Conservation (phyloP, 2,888 invertebrate genomes). For the Oligia latruncula region DNA sequence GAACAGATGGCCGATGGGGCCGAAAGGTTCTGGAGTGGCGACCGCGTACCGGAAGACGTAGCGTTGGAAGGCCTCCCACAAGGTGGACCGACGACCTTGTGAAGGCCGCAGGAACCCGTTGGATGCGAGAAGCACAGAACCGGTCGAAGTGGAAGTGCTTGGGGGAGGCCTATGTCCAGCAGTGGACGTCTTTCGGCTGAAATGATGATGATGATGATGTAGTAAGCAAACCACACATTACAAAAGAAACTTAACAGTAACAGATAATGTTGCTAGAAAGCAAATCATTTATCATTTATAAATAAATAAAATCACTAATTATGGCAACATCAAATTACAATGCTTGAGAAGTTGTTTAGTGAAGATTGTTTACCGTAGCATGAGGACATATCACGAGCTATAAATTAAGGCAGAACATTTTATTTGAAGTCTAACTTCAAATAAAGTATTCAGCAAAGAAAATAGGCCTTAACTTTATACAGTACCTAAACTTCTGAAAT, state of each 20-base stretch:
- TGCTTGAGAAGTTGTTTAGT: neutral
- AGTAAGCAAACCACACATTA: neutral
- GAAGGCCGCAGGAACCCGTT: too few relatives aligned
- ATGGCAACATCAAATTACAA: neutral
- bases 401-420: neutral
- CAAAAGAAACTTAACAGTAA: neutral
- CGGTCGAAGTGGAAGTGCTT: too few relatives aligned
- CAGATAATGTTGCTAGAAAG: neutral
- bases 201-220: too few relatives aligned
- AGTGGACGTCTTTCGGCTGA: too few relatives aligned
- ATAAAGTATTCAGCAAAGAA: slow-evolving; percentile 17
- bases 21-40: too few relatives aligned
- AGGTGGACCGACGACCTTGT: too few relatives aligned
- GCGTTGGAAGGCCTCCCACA: too few relatives aligned
- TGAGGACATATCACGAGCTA: neutral
- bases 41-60: too few relatives aligned
- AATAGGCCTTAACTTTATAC: slow-evolving; percentile 14
- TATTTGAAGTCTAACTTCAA: neutral
- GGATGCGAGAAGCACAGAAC: too few relatives aligned
- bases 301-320: too few relatives aligned
- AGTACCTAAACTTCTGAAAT: slow-evolving; percentile 19
- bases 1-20: too few relatives aligned
- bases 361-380: neutral
- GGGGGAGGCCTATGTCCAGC: too few relatives aligned
- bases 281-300: neutral